phyloP scores from a whole-genome alignment of 2,888 invertebrate genomes.

The Copidosoma aretas region DNA sequence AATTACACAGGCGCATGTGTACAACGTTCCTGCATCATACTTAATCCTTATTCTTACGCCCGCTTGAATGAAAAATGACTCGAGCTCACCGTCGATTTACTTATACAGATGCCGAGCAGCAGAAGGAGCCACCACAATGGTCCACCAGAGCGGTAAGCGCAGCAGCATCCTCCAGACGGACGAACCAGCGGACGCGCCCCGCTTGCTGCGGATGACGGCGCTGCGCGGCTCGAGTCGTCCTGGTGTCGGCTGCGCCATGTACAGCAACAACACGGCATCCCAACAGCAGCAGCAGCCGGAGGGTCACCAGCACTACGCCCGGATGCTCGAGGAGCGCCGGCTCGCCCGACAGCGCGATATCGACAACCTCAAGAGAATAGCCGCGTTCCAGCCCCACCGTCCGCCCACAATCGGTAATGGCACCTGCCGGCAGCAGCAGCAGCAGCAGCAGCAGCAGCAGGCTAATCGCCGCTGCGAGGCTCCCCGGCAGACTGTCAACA shows the following conservation, averaged over 20 bases:
- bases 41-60: no score
- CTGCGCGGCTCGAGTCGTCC: neutral
- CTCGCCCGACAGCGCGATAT: neutral
- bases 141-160: neutral
- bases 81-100: no score
- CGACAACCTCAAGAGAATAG: neutral
- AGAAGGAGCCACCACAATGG: neutral
- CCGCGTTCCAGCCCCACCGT: neutral
- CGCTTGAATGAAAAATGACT: no score
- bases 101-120: neutral
- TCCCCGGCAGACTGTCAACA: no score
- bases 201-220: neutral
- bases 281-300: neutral
- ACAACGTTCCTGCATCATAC: no score
- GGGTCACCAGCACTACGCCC: neutral
- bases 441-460: neutral
- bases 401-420: neutral
- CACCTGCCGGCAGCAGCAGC: neutral
- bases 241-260: neutral
- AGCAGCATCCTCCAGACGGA: neutral
- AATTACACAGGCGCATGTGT: no score
- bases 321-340: constrained; percentile 10
- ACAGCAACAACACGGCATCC: neutral
- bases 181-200: neutral
- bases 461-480: neutral